Evolutionary conservation across 2,888 invertebrate genomes (phyloP), one percentile per base, ranked within the genome.

Genomic region (Platypus cylindrus): DNA sequence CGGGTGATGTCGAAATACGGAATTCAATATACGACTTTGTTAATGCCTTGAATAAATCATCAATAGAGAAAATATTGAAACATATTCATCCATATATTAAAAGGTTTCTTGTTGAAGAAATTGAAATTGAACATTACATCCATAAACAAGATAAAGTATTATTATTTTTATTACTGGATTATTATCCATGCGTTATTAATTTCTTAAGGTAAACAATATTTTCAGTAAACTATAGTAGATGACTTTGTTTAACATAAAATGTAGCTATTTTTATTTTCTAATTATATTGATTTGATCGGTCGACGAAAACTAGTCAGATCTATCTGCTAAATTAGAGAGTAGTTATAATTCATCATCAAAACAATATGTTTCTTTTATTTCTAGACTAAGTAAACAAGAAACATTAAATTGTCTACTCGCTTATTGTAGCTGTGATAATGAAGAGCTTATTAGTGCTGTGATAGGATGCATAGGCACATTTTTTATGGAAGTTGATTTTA

Each of bases 151-250:
- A 50, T 30, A 39, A 41, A 35, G 45, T 48, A 5, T 23, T 50
- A 28, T 32, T 54, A 18, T 53, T 58, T 30, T 25, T 55, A 9
- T 40, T 58, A 16, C 39, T 57, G 20, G 48, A 50, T 25, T 55
- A 52, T 42, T 59, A 56, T 40, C 55, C 57, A 3, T 55, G 55
- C 30, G 48, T 52, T 30, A 41, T 56, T n/a, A 48, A 47, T 29
- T 46, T 45, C 32, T 41, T 56, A 11, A 44, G 48, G 39, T 38
- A 28, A 24, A 25, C 22, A n/a, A n/a, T n/a, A n/a, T 8, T 20
- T 20, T n/a, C n/a, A n/a, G n/a, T n/a, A n/a, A n/a, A n/a, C n/a
- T n/a, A n/a, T n/a, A n/a, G n/a, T n/a, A n/a, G n/a, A n/a, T n/a
- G n/a, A n/a, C n/a, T n/a, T n/a, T n/a, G n/a, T n/a, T n/a, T n/a